Base-by-base conservation (phyloP, 2,113 vertebrate species). In the Casuarius casuarius region DNA sequence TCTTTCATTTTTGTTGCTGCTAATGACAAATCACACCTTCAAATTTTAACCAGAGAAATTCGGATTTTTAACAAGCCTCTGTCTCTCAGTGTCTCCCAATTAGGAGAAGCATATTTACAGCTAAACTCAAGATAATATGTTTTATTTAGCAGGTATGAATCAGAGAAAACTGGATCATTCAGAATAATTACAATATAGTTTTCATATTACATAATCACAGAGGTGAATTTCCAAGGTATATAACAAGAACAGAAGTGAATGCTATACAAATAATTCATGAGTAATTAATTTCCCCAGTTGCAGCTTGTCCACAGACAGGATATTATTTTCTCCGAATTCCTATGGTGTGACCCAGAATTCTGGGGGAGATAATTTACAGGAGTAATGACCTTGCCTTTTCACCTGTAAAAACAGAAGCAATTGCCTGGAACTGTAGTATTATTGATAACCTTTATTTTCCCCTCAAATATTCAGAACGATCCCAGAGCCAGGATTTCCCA, bases 91-190 rank as follows among this genome's bases (percentile, higher is more conserved):
- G 72, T 48, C 31, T 49, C 25, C 7, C 87, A 96, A 92, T 95
- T 95, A 94, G 72, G 78, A 33, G 29, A 95, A 89, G 18, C 48
- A 25, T 85, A 86, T 94, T 95, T 92, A 70, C 86, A n/a, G 12
- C 29, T 89, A 84, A 97, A 83, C 10, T 90, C 40, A 66, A 91
- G 93, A 52, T 49, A 91, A 49, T 73, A 73, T 5, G 51, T 90
- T 90, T 40, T 83, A 42, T 93, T 79, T 44, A 40, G 51, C 83
- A 31, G 42, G 4, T 49, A 40, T 78, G 46, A 68, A 87, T 68
- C 42, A 23, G 25, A 75, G 79, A 94, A 91, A 78, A 67, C n/a
- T 59, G 46, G 25, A 40, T 78, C 8, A 5, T 74, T 84, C 61
- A 59, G 66, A 78, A 23, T 66, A 78, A 58, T 40, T 56, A 48